These are phyloP conservation scores for Corythornis vintsioides DNA, from an alignment of 2,113 vertebrate genomes.

Conservation along the genomic window DNA sequence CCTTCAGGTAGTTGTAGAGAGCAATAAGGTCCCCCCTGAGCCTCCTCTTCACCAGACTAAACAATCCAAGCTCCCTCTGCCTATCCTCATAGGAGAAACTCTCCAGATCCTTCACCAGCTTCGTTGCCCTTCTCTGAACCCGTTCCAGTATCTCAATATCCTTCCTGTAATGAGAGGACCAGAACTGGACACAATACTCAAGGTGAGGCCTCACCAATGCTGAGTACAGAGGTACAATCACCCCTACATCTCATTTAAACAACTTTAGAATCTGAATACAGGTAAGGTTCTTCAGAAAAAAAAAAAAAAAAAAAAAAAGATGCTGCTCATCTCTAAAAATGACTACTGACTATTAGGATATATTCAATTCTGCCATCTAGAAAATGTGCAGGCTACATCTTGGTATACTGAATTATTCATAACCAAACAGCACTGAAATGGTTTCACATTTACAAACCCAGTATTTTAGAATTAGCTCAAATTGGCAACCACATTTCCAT, in stretches of 20 bases:
- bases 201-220: too few species aligned
- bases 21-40: too few species aligned
- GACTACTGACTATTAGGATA: neutral
- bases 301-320: neutral
- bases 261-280: neutral
- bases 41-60: too few species aligned
- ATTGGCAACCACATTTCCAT: neutral
- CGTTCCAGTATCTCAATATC: too few species aligned
- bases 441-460: neutral
- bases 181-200: too few species aligned
- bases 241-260: neutral
- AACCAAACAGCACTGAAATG: neutral
- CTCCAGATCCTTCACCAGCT: too few species aligned
- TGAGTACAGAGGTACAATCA: too few species aligned
- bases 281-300: neutral
- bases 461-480: neutral
- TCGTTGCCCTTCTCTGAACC: too few species aligned
- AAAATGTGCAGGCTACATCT: neutral
- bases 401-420: conserved; percentile 12
- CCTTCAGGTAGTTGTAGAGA: too few species aligned
- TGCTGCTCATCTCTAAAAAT: neutral
- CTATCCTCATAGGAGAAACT: too few species aligned
- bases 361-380: neutral
- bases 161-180: too few species aligned
- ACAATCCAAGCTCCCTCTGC: too few species aligned